Evolutionary conservation across 2,888 invertebrate genomes (phyloP), one percentile per base, ranked within the genome.

Genomic region (Thyatira batis): DNA sequence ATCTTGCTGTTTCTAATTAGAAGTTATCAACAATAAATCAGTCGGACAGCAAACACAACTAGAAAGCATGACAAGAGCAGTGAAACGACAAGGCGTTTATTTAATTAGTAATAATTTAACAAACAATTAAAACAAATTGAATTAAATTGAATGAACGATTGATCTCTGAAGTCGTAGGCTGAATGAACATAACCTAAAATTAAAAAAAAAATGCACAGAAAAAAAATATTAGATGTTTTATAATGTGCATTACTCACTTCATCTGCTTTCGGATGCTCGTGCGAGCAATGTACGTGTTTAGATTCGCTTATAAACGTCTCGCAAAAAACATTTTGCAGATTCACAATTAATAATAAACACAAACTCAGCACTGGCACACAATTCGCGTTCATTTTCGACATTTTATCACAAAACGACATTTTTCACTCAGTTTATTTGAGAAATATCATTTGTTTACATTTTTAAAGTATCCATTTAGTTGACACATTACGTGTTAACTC

Each of bases 181-280:
- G 33, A 33, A 33, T 39, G 39, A 27, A 60, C 65, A 65, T 72
- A 72, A 73, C 71, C 72, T 72, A 59, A 45, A 63, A 65, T 46
- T 54, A 57, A 45, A 54, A 49, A 33, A 27, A 48, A 50, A 49
- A 50, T 25, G 11, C n/a, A 46, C 43, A 56, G 27, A 49, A 53
- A 48, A 53, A 4, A 11, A 5, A 23, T 9, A 44, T n/a, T n/a
- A n/a, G 45, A 3, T 23, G n/a, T 45, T 45, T 45, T 11, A 21
- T 23, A 49, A 49, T 50, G 62, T 54, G 57, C 45, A 55, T 59
- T 68, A 88, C 92, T 92, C 78, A 95, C 95, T 93, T 95, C 94
- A 76, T 95, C 93, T 53, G 93, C 93, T 73, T 93, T 94, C 2
- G 95, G 95, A 82, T 95, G 95, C 60, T 93, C 89, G 69, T 95